Evolutionary conservation across 2,888 invertebrate species (phyloP).

Genomic region (Pristionchus exspectatus): DNA sequence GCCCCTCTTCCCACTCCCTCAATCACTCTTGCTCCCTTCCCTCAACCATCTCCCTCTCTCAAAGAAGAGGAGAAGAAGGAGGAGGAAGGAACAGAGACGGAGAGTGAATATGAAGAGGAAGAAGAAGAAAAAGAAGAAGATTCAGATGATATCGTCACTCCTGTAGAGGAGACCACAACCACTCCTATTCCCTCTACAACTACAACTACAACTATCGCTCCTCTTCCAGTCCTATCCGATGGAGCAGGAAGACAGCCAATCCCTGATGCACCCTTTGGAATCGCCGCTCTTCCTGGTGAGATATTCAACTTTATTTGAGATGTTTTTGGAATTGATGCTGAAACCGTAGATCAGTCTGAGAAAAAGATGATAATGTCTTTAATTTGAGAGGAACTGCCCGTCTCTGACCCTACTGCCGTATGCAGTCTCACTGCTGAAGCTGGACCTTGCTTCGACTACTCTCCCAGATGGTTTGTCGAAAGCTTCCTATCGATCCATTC

Average conservation of each 20-base stretch:
- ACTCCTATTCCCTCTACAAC: slow-evolving; percentile 55
- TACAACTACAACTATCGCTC: neutral
- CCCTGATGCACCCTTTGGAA: slow-evolving; percentile 55
- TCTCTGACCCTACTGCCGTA: slow-evolving; percentile 63
- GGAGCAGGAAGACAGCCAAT: slow-evolving; percentile 59
- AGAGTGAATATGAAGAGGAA: slow-evolving; percentile 30
- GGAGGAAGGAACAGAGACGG: neutral
- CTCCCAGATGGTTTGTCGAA: slow-evolving; percentile 68
- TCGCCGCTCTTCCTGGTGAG: slow-evolving; percentile 45
- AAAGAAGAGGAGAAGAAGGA: slow-evolving; percentile 42
- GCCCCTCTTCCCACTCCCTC: slow-evolving; percentile 22
- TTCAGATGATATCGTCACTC: slow-evolving; percentile 3
- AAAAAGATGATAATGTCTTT: neutral
- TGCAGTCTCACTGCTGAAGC: slow-evolving; percentile 73
- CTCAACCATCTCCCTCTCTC: slow-evolving; percentile 31
- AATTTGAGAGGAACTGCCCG: neutral
- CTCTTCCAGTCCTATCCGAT: slow-evolving; percentile 44
- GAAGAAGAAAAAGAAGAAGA: slow-evolving; percentile 31
- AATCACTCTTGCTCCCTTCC: slow-evolving; percentile 35
- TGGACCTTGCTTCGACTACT: slow-evolving; percentile 74
- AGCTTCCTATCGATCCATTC: no score
- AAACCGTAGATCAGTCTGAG: neutral
- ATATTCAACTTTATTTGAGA: neutral
- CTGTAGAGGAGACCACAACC: slow-evolving; percentile 51
- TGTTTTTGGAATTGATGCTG: neutral